These are phyloP conservation scores for Leucophora obtusa DNA, from an alignment of 2,888 invertebrate species.

Conservation along the genomic window DNA sequence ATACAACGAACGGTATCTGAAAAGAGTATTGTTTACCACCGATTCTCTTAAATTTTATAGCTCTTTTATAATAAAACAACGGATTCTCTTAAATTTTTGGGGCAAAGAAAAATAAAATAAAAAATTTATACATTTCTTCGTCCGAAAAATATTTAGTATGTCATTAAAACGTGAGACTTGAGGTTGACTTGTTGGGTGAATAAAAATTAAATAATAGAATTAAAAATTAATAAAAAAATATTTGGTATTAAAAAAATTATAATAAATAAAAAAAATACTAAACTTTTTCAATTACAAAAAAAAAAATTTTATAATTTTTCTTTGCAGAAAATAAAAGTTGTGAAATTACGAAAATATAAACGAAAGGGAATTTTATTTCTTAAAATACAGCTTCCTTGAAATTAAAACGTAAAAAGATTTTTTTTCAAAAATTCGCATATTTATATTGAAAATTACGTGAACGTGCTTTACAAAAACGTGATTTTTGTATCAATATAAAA, in stretches of 20 bases:
- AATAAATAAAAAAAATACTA: background rate
- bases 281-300: background rate
- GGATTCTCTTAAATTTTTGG: constrained; percentile 3
- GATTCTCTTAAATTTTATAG: background rate
- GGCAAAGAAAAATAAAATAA: constrained; percentile 1
- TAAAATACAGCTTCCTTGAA: constrained; percentile 17
- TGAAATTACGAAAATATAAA: background rate
- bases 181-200: constrained; percentile 11
- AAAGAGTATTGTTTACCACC: background rate
- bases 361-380: constrained; percentile 12
- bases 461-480: constrained; percentile 52
- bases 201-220: constrained; percentile 6
- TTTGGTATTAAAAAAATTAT: background rate
- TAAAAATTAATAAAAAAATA: constrained; percentile 13
- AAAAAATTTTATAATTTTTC: background rate
- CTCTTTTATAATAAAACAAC: background rate
- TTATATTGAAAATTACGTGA: constrained; percentile 41
- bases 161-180: constrained; percentile 29
- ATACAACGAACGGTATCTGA: background rate
- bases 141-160: constrained; percentile 29
- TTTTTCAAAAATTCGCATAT: constrained; percentile 11
- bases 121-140: constrained; percentile 5
- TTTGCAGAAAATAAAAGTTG: constrained; percentile 5
- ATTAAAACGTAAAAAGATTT: constrained; percentile 11
- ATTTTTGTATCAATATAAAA: constrained; percentile 18